Evolutionary conservation across 2,113 vertebrate genomes (phyloP).

Genomic region (Microtus oregoni): DNA sequence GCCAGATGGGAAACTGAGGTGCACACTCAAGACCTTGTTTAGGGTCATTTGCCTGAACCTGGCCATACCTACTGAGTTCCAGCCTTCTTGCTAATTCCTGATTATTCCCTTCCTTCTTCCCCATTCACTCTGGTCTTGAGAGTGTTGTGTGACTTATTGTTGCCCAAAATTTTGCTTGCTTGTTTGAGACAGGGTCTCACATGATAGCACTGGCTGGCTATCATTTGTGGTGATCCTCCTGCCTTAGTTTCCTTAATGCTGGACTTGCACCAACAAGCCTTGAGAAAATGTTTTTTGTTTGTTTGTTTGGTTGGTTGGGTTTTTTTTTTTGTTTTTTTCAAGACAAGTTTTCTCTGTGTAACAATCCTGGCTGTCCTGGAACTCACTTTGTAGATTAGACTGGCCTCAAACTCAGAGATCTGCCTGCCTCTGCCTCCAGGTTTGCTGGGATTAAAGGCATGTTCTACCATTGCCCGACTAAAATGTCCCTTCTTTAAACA

Average conservation of each 20-base stretch:
- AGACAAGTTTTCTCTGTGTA: too few relatives aligned
- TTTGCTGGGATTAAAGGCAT: too few relatives aligned
- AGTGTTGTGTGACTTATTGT: neutral
- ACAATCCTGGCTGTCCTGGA: too few relatives aligned
- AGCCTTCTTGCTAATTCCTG: neutral
- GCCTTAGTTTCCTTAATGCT: neutral
- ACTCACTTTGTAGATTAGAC: too few relatives aligned
- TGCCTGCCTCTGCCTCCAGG: too few relatives aligned
- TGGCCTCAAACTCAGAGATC: too few relatives aligned
- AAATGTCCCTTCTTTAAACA: conserved; percentile 16
- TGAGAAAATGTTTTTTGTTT: neutral
- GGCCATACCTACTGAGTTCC: neutral
- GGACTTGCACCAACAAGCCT: neutral
- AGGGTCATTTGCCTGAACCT: neutral
- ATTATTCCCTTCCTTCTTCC: neutral
- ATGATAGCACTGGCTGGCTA: neutral
- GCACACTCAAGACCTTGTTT: neutral
- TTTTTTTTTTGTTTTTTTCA: too few relatives aligned
- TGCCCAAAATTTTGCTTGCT: neutral
- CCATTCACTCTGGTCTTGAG: neutral
- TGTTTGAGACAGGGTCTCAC: neutral
- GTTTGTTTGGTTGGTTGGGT: too few relatives aligned
- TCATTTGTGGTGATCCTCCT: neutral
- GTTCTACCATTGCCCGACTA: too few relatives aligned
- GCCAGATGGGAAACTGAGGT: conserved; percentile 28